These are phyloP conservation scores for Apteryx mantelli DNA, from an alignment of 2,113 vertebrate species.

Conservation along the genomic window DNA sequence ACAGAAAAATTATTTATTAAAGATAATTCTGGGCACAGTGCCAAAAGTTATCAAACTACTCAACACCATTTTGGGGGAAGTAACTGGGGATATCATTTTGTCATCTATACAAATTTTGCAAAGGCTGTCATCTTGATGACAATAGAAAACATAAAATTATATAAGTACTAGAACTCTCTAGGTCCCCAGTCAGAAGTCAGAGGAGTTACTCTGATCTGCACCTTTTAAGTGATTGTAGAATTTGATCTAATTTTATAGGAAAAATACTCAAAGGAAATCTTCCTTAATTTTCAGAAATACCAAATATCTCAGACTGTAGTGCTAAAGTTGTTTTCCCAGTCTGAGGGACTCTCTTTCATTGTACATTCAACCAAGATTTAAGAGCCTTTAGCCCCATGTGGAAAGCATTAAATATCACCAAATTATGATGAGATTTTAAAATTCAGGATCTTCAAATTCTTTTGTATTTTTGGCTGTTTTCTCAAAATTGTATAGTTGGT, in stretches of 20 bases:
- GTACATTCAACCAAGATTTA: neutral
- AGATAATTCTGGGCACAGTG: conserved; percentile 11
- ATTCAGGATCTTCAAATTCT: neutral
- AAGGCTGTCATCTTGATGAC: conserved; percentile 8
- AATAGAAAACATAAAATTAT: neutral
- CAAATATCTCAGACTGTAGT: neutral
- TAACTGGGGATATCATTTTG: neutral
- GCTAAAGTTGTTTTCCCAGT: neutral
- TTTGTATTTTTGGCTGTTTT: neutral
- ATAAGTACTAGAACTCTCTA: neutral
- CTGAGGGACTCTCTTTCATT: neutral
- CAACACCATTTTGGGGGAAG: conserved; percentile 2
- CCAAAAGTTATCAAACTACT: conserved; percentile 35
- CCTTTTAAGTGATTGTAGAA: neutral
- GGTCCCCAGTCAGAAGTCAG: neutral
- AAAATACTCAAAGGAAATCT: neutral
- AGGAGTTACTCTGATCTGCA: neutral
- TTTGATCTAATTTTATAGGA: neutral
- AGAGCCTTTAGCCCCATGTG: fast-evolving
- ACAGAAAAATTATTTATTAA: conserved; percentile 40
- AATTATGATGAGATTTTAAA: neutral
- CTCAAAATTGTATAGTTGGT: neutral
- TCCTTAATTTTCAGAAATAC: neutral
- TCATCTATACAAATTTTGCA: neutral
- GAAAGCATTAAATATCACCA: neutral